Evolutionary conservation across 2,888 invertebrate genomes (phyloP), one percentile per base, ranked within the genome.

Genomic region (Cephus pulcher): DNA sequence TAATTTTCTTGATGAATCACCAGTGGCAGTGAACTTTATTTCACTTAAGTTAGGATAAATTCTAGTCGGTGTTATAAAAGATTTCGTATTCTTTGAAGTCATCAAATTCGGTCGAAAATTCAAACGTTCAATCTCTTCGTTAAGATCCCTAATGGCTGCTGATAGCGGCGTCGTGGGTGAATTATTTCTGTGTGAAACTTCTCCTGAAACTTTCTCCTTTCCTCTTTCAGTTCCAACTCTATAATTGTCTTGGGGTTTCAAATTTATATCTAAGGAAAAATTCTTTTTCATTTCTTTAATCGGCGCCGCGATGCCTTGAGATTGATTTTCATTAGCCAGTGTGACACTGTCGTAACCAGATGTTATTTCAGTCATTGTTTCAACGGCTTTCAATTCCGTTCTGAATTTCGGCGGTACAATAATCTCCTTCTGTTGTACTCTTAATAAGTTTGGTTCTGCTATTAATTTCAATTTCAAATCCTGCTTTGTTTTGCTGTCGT

Each of bases 401-500:
- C 40, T 78, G 71, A 75, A 75, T 70, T 33, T 75, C 32, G 69
- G 70, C 4, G 75, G 78, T 15, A 32, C 3, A 23, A 40, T n/a
- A 69, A 78, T 78, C 23, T 70, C 70, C 40, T 75, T 75, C n/a
- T 78, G 34, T 40, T 35, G 12, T 1, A 69, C 70, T 34, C 37
- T 78, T 2, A 78, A 69, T 37, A 78, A 34, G 71, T 70, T 12
- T 3, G 78, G 34, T 56, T 78, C 56, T 40, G 32, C 33, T 69
- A 34, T 11, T 15, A 4, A 4, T 69, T 33, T n/a, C 11, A 23
- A 33, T 4, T n/a, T 30, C 11, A 68, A 40, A 40, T 34, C 23
- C 30, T 15, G 73, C 68, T 34, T 70, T 12, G 32, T 33, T 73
- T 33, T 11, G 11, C 9, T 34, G 12, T 34, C 33, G 11, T 32